phyloP scores from a whole-genome alignment of 2,113 vertebrate genomes.

The Piaya cayana region DNA sequence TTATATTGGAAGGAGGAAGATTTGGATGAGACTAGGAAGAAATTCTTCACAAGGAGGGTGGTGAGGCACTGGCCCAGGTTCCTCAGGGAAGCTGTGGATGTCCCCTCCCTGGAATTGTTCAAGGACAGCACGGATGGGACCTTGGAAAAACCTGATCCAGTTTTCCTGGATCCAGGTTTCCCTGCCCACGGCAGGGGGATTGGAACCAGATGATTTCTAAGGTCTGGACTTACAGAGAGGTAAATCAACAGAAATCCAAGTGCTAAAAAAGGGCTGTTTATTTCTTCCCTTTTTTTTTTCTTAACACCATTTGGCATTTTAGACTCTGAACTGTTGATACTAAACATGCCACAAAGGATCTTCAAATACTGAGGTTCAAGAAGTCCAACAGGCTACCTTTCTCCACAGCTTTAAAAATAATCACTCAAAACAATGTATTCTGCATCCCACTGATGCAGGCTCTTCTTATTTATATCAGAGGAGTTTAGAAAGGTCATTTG shows the following conservation, averaged over 20 bases:
- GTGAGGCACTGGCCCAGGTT: too few species aligned
- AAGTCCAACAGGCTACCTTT: slow-evolving; percentile 24
- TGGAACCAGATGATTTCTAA: too few species aligned
- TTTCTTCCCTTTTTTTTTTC: not conserved
- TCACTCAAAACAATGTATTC: slow-evolving; percentile 48
- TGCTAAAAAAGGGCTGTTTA: not conserved
- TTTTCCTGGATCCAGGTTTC: too few species aligned
- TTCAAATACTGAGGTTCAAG: not conserved
- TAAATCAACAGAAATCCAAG: not conserved
- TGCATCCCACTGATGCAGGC: slow-evolving; percentile 33
- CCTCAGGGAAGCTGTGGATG: too few species aligned
- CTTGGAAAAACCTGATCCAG: too few species aligned
- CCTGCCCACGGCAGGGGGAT: too few species aligned
- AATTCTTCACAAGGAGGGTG: too few species aligned
- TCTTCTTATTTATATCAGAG: slow-evolving; percentile 55
- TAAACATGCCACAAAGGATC: not conserved
- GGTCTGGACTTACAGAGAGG: not conserved
- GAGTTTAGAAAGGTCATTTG: slow-evolving; percentile 56
- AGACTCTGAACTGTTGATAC: not conserved
- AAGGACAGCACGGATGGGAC: too few species aligned
- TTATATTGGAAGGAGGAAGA: too few species aligned
- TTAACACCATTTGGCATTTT: not conserved
- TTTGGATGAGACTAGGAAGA: too few species aligned
- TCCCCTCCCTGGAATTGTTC: too few species aligned
- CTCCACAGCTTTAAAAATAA: slow-evolving; percentile 45